Conservation (phyloP, 1,140 invertebrate genomes). For the Drosophila parvula region DNA sequence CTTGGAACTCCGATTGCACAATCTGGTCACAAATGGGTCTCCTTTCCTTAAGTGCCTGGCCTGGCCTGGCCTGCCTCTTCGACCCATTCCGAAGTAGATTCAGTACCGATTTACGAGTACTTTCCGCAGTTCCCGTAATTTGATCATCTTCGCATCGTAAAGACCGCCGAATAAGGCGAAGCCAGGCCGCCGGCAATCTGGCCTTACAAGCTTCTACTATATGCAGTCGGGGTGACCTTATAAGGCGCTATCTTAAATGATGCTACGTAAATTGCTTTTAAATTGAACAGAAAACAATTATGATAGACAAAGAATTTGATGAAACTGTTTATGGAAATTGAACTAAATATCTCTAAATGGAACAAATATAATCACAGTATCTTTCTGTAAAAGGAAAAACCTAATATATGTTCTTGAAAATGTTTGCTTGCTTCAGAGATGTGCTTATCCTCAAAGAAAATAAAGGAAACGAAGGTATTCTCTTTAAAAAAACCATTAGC, state of each 20-base stretch:
- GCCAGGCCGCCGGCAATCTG: not conserved
- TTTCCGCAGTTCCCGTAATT: conserved; percentile 16
- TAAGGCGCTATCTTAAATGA: not conserved
- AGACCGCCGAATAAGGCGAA: conserved; percentile 23
- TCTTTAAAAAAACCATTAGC: not conserved
- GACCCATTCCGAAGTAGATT: conserved; percentile 18
- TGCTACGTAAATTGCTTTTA: conserved; percentile 9
- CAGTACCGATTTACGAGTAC: conserved; percentile 20
- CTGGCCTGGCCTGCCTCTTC: not conserved
- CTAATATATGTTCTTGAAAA: not conserved
- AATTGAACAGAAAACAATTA: conserved; percentile 19
- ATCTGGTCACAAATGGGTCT: conserved; percentile 4
- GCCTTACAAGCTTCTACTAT: conserved; percentile 29
- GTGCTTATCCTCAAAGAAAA: too few relatives aligned
- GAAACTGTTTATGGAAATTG: conserved; percentile 2
- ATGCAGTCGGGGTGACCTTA: conserved; percentile 7
- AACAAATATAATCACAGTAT: not conserved
- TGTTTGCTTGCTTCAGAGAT: not conserved
- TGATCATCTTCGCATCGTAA: conserved; percentile 13
- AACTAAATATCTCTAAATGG: conserved; percentile 1
- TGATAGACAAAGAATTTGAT: conserved; percentile 1
- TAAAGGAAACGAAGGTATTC: not conserved
- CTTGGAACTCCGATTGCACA: conserved; percentile 30
- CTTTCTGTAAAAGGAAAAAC: not conserved
- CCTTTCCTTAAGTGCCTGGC: conserved; percentile 8